Evolutionary conservation across 2,797 vertebrate species (phyloP).

Genomic region (Crenuchus spilurus): DNA sequence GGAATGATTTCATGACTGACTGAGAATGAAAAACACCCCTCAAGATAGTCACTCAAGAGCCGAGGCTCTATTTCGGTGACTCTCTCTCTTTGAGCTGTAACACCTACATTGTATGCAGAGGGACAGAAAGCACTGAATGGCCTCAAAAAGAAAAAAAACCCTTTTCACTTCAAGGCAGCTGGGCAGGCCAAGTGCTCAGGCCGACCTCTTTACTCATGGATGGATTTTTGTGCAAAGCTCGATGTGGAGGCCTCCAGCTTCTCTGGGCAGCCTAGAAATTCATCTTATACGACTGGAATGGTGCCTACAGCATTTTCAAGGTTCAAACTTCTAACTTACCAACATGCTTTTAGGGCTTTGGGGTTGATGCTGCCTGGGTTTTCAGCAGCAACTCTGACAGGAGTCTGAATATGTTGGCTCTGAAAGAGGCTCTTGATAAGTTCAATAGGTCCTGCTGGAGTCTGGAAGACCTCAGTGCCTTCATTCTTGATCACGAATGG

Average conservation of each 20-base stretch:
- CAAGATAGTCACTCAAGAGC: slow-evolving; percentile 52
- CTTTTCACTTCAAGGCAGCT: slow-evolving; percentile 77
- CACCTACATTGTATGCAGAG: slow-evolving; percentile 74
- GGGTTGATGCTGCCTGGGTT: slow-evolving; percentile 34
- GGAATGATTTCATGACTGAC: slow-evolving; percentile 63
- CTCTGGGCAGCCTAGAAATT: slow-evolving; percentile 61
- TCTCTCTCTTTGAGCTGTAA: slow-evolving; percentile 69
- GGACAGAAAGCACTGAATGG: slow-evolving; percentile 65
- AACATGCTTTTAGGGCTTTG: slow-evolving; percentile 8
- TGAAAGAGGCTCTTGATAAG: slow-evolving; percentile 65
- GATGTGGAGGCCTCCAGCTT: slow-evolving; percentile 49
- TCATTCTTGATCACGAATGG: slow-evolving; percentile 52
- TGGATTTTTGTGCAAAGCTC: slow-evolving; percentile 75
- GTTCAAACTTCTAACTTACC: slow-evolving; percentile 1
- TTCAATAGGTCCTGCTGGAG: slow-evolving; percentile 67
- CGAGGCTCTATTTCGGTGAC: slow-evolving; percentile 64
- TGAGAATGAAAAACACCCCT: slow-evolving; percentile 57
- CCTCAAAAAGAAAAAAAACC: slow-evolving; percentile 61
- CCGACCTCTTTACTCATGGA: slow-evolving; percentile 78
- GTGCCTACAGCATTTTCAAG: slow-evolving; percentile 34
- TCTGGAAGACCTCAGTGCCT: slow-evolving; percentile 54
- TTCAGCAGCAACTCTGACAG: slow-evolving; percentile 45
- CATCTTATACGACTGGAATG: slow-evolving; percentile 44
- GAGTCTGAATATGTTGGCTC: slow-evolving; percentile 56
- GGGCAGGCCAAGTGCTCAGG: slow-evolving; percentile 69